These are phyloP conservation scores for Polietes domitor DNA, from an alignment of 2,888 invertebrate species.

Conservation along the genomic window DNA sequence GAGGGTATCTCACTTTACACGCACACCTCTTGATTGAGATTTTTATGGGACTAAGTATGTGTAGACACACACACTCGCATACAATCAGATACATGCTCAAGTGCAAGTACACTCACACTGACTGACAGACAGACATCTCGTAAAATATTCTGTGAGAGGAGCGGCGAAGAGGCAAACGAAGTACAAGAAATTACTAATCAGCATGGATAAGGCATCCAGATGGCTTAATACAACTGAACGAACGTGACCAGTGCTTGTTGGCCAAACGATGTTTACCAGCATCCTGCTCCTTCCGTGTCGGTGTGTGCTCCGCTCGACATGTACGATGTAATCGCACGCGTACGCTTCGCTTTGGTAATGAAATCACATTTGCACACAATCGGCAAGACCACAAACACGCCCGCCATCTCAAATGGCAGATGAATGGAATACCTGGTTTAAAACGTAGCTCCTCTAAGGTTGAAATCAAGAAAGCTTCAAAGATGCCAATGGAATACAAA, in stretches of 20 bases:
- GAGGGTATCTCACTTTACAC: constrained; percentile 60
- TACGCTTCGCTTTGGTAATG: constrained; percentile 61
- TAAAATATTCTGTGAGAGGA: constrained; percentile 70
- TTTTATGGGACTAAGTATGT: no score
- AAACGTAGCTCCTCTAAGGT: constrained; percentile 51
- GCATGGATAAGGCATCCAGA: constrained; percentile 74
- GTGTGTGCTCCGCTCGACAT: constrained; percentile 31
- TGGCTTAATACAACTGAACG: constrained; percentile 79
- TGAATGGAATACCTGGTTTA: constrained; percentile 53
- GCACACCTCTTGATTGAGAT: constrained; percentile 62
- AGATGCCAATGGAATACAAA: constrained; percentile 60
- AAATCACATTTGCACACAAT: constrained; percentile 62
- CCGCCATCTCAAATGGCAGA: background rate
- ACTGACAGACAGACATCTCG: background rate
- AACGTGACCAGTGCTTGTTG: constrained; percentile 75
- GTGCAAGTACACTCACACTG: background rate
- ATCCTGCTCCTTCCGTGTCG: constrained; percentile 15
- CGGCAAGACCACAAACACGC: constrained; percentile 54
- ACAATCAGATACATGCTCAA: background rate
- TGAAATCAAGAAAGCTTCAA: constrained; percentile 59
- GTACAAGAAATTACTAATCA: constrained; percentile 78
- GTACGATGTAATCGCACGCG: constrained; percentile 52
- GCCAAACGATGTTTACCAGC: constrained; percentile 54
- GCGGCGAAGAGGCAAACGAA: constrained; percentile 58
- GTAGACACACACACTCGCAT: no score